Evolutionary conservation across 1,140 invertebrate species (phyloP).

Genomic region (Drosophila arawakana): DNA sequence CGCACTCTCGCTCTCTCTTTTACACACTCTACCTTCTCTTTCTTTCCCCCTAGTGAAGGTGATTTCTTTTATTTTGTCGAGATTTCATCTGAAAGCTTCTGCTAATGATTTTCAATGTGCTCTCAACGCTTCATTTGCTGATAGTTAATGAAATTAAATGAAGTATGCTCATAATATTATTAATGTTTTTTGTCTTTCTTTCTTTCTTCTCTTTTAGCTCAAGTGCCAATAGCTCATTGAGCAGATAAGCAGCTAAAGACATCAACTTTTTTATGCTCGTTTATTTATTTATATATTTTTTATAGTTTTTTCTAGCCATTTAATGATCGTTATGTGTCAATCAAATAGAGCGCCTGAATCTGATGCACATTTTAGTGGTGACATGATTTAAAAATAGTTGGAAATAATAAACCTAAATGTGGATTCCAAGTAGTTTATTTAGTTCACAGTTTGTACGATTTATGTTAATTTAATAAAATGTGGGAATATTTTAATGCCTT

Average conservation of each 20-base stretch:
- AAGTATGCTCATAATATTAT: conserved; percentile 9
- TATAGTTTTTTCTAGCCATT: conserved; percentile 48
- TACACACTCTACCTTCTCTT: neutral
- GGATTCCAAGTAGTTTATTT: too few relatives aligned
- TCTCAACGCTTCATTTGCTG: conserved; percentile 54
- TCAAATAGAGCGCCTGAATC: conserved; percentile 19
- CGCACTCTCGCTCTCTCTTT: neutral
- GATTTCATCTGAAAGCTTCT: conserved; percentile 21
- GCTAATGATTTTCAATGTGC: conserved; percentile 73
- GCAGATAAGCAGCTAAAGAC: conserved; percentile 15
- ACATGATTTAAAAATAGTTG: conserved; percentile 7
- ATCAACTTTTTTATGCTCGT: conserved; percentile 1
- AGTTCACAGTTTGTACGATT: too few relatives aligned
- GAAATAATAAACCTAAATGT: neutral
- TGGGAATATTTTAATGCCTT: too few relatives aligned
- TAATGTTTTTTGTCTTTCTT: neutral
- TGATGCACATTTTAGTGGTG: neutral
- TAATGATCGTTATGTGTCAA: conserved; percentile 32
- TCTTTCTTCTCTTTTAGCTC: neutral
- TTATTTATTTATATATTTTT: conserved; percentile 7
- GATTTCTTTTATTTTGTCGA: conserved; percentile 48
- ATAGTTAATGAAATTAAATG: conserved; percentile 40
- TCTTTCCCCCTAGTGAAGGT: conserved; percentile 34
- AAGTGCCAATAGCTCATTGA: conserved; percentile 22
- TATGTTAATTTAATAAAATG: too few relatives aligned